Evolutionary conservation across 1,140 invertebrate genomes (phyloP).

Genomic region (Papilio aristodemus): DNA sequence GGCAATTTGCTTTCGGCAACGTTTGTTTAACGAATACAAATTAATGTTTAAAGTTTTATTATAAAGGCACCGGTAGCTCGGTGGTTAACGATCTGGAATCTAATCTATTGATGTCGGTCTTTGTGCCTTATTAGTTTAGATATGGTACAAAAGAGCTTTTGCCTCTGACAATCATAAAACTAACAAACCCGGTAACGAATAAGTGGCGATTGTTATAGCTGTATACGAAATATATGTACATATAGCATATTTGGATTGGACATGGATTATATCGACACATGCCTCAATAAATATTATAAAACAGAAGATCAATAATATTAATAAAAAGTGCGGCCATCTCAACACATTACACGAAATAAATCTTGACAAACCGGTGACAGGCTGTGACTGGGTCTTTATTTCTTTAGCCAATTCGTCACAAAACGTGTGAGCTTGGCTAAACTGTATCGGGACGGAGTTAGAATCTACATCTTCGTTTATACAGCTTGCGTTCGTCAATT

Average conservation of each 20-base stretch:
- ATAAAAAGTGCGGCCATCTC: no score
- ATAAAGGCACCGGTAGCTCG: not conserved
- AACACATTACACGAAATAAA: not conserved
- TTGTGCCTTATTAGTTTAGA: no score
- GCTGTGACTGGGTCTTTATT: not conserved
- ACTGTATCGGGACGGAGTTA: not conserved
- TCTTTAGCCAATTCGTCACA: conserved; percentile 10
- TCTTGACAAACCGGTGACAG: not conserved
- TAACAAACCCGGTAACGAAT: no score
- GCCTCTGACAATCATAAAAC: no score
- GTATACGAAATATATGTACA: no score
- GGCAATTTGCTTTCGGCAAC: not conserved
- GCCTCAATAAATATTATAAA: no score
- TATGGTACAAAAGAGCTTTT: no score
- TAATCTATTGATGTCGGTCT: no score
- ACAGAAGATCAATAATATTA: no score
- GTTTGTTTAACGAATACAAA: conserved; percentile 3
- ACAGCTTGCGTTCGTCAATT: not conserved
- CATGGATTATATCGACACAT: no score
- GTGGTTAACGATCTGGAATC: not conserved
- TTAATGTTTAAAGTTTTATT: not conserved
- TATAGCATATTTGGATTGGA: no score
- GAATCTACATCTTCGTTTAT: not conserved
- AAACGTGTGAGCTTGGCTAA: not conserved
- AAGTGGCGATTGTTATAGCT: no score